Evolutionary conservation across 2,888 invertebrate genomes (phyloP).

Genomic region (Uloborus plumipes): DNA sequence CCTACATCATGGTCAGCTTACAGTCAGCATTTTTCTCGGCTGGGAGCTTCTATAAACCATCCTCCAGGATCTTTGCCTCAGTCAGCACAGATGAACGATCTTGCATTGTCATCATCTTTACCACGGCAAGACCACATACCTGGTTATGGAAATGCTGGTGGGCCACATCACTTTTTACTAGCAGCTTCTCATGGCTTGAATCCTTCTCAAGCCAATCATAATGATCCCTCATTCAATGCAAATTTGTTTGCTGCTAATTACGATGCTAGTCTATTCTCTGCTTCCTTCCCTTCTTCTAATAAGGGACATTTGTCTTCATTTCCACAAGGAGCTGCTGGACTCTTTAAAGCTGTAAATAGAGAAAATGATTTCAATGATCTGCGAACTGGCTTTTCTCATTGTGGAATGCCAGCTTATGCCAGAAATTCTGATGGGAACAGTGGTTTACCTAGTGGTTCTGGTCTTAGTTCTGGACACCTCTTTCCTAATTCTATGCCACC

Average conservation of each 20-base stretch:
- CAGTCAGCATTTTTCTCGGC: slow-evolving; percentile 66
- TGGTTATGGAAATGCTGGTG: slow-evolving; percentile 64
- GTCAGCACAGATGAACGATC: slow-evolving; percentile 66
- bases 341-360: slow-evolving; percentile 66
- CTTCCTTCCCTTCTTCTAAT: slow-evolving; percentile 56
- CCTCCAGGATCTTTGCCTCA: slow-evolving; percentile 60
- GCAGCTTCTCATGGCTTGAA: slow-evolving; percentile 66
- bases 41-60: slow-evolving; percentile 65
- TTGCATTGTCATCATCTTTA: slow-evolving; percentile 63
- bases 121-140: slow-evolving; percentile 66
- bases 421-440: slow-evolving; percentile 57
- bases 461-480: slow-evolving; percentile 54
- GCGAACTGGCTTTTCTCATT: slow-evolving; percentile 64
- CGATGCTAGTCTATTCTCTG: slow-evolving; percentile 60
- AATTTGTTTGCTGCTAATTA: slow-evolving; percentile 58
- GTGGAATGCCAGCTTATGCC: slow-evolving; percentile 53
- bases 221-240: slow-evolving; percentile 57
- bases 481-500: slow-evolving; percentile 66
- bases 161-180: slow-evolving; percentile 62
- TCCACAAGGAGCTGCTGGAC: slow-evolving; percentile 55
- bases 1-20: slow-evolving; percentile 67
- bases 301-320: slow-evolving; percentile 60
- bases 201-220: slow-evolving; percentile 61
- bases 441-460: slow-evolving; percentile 52
- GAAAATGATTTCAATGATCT: slow-evolving; percentile 66